These are phyloP conservation scores for Brachyhypopomus occidentalis DNA, from an alignment of 2,113 vertebrate species.

Conservation along the genomic window DNA sequence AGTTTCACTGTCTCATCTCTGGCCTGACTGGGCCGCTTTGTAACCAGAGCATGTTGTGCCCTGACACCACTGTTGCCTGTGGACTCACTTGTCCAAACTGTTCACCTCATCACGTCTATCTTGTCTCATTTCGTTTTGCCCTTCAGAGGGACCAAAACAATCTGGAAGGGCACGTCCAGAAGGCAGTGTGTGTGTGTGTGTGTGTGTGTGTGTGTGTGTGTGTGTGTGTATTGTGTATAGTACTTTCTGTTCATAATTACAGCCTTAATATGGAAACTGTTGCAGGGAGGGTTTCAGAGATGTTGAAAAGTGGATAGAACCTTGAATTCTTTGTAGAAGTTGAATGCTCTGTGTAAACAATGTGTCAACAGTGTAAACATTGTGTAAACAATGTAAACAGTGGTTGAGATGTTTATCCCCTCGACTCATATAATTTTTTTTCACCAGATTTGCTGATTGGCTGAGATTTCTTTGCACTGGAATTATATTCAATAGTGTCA, in stretches of 20 bases:
- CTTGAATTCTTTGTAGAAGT: background rate
- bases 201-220: too few relatives aligned
- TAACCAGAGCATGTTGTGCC: conserved; percentile 42
- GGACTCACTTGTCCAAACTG: conserved; percentile 54
- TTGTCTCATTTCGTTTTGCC: conserved; percentile 74
- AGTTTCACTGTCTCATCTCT: conserved; percentile 36
- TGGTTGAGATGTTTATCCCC: background rate
- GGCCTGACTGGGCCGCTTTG: conserved; percentile 37
- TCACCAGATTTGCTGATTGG: conserved; percentile 21
- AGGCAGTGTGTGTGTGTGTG: background rate
- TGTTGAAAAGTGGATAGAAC: background rate
- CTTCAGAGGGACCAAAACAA: background rate
- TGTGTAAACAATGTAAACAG: background rate
- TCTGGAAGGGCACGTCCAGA: background rate
- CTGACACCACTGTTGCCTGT: conserved; percentile 40
- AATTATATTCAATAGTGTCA: conserved; percentile 35
- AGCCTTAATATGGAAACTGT: background rate
- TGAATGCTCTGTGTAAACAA: too few relatives aligned
- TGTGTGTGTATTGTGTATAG: too few relatives aligned
- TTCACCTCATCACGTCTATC: conserved; percentile 73
- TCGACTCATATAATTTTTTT: background rate
- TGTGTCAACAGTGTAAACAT: background rate
- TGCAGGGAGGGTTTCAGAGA: background rate
- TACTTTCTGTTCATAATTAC: conserved; percentile 6
- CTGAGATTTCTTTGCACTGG: conserved; percentile 4